Evolutionary conservation across 2,797 vertebrate genomes (phyloP), one percentile per base, ranked within the genome.

Genomic region (Perodicticus potto): DNA sequence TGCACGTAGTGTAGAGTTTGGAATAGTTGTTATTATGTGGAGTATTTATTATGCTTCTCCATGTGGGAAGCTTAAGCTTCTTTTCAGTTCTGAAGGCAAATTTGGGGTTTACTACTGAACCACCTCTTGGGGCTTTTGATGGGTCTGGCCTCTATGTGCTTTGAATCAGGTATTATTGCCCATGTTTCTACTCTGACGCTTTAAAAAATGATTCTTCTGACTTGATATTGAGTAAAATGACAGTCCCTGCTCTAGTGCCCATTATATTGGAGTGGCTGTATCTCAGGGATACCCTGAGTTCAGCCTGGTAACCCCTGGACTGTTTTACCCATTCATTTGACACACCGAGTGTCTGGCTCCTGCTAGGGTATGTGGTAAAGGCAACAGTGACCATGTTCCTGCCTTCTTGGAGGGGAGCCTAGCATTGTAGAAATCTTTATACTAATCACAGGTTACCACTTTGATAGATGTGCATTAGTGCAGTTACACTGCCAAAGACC

Each of bases 131-230:
- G 27, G 57, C 45, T 81, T 5, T 25, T 43, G 40, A 23, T 61
- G 14, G 78, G 7, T 83, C 45, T 96, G 85, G 37, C 72, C 57
- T 96, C 65, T 22, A 82, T 4, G 40, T 91, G 70, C 72, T 94
- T 78, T 74, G 23, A 29, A 45, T 74, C 40, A 59, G 29, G 20
- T 25, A 8, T 40, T 81, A 22, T 82, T 49, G 40, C 27, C 70
- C 40, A 16, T 13, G 4, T 43, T 91, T 17, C 32, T 70, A 29
- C 40, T 70, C 76, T 84, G 63, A 57, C 53, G 17, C 37, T 94
- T 74, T 16, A n/a, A 67, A 67, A 67, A 67, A 73, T 29, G n/a
- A 32, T 89, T 94, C 61, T 65, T 83, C 16, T 65, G 88, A 45
- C 32, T 91, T 6, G 40, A 23, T 82, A 23, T 34, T 73, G 27